Percentiles rank a stretch among this genome's conserved stretches.
These are phyloP conservation scores for Mormyrus hasselquistii DNA, from an alignment of 2,797 vertebrate species.

Conservation along the genomic window DNA sequence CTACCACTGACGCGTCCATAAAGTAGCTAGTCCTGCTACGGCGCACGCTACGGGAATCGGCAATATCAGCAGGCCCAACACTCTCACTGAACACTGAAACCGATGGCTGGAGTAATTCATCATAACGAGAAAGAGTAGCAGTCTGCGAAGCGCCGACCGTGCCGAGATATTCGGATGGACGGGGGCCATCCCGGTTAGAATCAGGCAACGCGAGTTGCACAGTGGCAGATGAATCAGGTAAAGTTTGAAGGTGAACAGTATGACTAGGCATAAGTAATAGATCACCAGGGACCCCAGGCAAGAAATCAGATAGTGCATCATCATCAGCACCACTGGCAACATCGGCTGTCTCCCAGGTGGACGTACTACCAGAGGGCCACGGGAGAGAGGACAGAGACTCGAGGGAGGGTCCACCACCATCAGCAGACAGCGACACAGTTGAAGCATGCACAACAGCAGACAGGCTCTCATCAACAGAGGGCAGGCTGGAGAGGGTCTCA, in stretches of 20 bases:
- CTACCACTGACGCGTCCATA: slow-evolving; percentile 26
- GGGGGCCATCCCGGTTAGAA: slow-evolving; percentile 54
- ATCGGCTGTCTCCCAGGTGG: slow-evolving; percentile 55
- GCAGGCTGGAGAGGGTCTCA: not conserved
- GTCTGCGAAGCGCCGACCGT: slow-evolving; percentile 51
- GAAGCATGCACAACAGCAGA: not conserved
- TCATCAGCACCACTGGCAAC: slow-evolving; percentile 59
- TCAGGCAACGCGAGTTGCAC: slow-evolving; percentile 46
- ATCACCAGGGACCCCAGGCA: slow-evolving; percentile 47
- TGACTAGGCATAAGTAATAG: slow-evolving; percentile 57
- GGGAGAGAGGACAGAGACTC: slow-evolving; percentile 62
- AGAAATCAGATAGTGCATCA: slow-evolving; percentile 68
- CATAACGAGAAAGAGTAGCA: slow-evolving; percentile 53
- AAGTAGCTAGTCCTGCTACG: slow-evolving; percentile 42
- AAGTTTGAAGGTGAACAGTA: slow-evolving; percentile 60
- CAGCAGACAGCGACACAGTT: not conserved
- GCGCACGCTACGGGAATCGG: slow-evolving; percentile 33
- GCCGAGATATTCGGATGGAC: slow-evolving; percentile 53
- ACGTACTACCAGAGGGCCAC: slow-evolving; percentile 59
- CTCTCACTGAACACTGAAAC: slow-evolving; percentile 61
- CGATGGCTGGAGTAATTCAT: slow-evolving; percentile 62
- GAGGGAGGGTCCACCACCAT: not conserved
- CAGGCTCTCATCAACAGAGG: not conserved
- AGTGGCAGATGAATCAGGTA: slow-evolving; percentile 57
- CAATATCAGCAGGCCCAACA: slow-evolving; percentile 57